Evolutionary conservation across 2,113 vertebrate species (phyloP), one percentile per base, ranked within the genome.

Genomic region (Mus spicilegus): DNA sequence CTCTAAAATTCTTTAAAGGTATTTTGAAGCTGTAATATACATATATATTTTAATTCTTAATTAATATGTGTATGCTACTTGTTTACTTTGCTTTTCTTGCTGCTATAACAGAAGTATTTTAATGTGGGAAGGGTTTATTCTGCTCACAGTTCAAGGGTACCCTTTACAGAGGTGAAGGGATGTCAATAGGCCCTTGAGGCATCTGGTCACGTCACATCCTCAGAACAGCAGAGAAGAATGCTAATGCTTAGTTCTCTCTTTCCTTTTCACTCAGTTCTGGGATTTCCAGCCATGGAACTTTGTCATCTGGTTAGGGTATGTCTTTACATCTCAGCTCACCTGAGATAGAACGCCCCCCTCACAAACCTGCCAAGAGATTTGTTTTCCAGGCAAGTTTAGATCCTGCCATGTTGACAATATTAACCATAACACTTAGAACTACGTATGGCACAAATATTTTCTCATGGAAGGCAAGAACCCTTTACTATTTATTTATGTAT

Each of bases 1-100:
- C 76, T 87, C 81, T 70, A 81, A 13, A 26, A 82, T 93, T 76
- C 58, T 78, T 90, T 92, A 94, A 94, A 75, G 14, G 39, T 87
- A 75, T 72, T 90, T 49, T 90, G 46, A 88, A 73, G 26, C 84
- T 90, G 3, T 78, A 14, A 65, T 70, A 2, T 81, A 7, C 42
- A 39, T 70, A n/a, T 75, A 17, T 85, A 80, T 67, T 87, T 72
- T 70, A 92, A 84, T 49, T 84, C 87, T 85, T 94, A 87, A 87
- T 46, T 67, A 85, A 90, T 73, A 88, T 7, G 3, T 39, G 26
- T 16, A 65, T n/a, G n/a, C 84, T 36, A 58, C 20, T 4, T 77
- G 65, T 51, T 56, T 81, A 46, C 58, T 85, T 42, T 65, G 9
- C 17, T 86, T 36, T 51, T 87, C 42, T 51, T 51, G 5, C 17